A percentile compares a stretch with the other conserved stretches of the same genome.
Conservation (phyloP, 2,888 invertebrate species). For the Eupithecia pulchellata region DNA sequence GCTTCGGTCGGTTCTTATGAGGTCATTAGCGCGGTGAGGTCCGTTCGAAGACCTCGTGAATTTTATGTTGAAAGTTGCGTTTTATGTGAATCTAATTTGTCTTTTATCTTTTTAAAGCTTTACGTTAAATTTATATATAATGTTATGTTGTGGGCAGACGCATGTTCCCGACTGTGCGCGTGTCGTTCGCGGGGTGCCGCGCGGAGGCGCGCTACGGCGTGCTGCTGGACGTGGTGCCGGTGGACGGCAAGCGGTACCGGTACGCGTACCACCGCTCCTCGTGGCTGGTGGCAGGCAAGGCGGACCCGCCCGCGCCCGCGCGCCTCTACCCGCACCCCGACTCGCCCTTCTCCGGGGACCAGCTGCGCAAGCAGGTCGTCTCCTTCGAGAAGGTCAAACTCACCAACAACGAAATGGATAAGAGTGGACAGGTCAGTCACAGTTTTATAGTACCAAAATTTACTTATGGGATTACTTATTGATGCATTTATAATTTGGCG, state of each 20-base stretch:
- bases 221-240: conserved; percentile 97
- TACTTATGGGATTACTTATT: not conserved
- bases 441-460: not conserved
- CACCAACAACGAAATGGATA: conserved; percentile 99
- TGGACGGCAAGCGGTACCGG: conserved; percentile 97
- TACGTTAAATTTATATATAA: conserved; percentile 39
- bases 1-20: conserved; percentile 72
- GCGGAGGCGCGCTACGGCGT: conserved; percentile 95
- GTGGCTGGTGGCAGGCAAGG: conserved; percentile 99
- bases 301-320: conserved; percentile 97
- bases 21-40: conserved; percentile 75
- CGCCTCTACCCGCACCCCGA: conserved; percentile 98
- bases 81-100: conserved; percentile 66
- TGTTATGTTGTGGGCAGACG: conserved; percentile 87
- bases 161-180: conserved; percentile 99
- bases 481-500: not conserved
- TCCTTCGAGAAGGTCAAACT: conserved; percentile 99
- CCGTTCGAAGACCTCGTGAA: conserved; percentile 56
- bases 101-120: conserved; percentile 49
- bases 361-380: conserved; percentile 97
- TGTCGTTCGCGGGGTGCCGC: conserved; percentile 94
- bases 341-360: conserved; percentile 97
- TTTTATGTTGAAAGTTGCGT: conserved; percentile 62
- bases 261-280: conserved; percentile 99
- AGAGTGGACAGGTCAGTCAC: conserved; percentile 94